Evolutionary conservation across 2,113 vertebrate species (phyloP), one percentile per base, ranked within the genome.

Genomic region (Oenanthe melanoleuca): DNA sequence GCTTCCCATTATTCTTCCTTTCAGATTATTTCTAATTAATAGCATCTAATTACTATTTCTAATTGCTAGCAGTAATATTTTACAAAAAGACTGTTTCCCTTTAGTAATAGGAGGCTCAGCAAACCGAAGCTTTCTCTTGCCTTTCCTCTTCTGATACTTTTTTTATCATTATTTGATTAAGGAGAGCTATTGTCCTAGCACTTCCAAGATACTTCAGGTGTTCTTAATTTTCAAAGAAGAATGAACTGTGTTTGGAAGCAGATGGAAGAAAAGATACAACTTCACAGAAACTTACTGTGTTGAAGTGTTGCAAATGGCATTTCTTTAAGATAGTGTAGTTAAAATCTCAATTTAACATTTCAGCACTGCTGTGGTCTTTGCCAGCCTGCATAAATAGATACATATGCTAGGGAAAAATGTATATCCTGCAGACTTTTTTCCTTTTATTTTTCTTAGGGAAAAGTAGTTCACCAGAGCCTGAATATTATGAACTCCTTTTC

Each of bases 401-500:
- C 71, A 8, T 72, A 19, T 83, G 40, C 40, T 57, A 61, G 24
- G 33, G 21, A 63, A 95, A 92, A 92, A 94, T 75, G 22, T n/a
- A 49, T 80, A 44, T 53, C 55, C 24, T 80, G 7, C 29, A 66
- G 28, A 63, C 74, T 40, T 57, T 53, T 81, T 67, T 88, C 64
- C 67, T 24, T 92, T 91, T 87, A 71, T 86, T 95, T 93, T 69
- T 50, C 97, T 64, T 77, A 99, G 99, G 99, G 99, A 17, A 99
- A 99, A 96, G 93, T 99, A 50, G 99, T 99, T 95, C 99, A 99
- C 97, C 99, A 99, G 72, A 98, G 98, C 96, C 98, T 99, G 95
- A 99, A 98, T 96, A 96, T 99, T 72, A 98, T 99, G 98, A 99
- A 99, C 97, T 99, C 99, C 82, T 99, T 99, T 96, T 99, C 99